Base-by-base conservation (phyloP, 2,797 vertebrate genomes). In the Malurus leucopterus region DNA sequence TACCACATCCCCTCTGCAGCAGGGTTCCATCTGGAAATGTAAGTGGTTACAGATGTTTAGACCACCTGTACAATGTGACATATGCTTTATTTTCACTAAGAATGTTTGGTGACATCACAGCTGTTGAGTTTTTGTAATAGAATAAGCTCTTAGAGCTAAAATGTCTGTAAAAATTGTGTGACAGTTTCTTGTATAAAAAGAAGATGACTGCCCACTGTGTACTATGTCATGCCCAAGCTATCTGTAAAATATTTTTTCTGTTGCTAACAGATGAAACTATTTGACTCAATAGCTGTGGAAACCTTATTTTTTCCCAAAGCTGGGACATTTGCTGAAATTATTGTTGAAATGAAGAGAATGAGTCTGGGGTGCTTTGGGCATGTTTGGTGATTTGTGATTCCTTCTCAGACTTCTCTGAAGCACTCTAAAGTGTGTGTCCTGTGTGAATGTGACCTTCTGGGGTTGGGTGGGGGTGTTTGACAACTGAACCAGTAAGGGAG, bases 21-120 rank as follows among this genome's bases (percentile, higher is more conserved):
- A 75, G 27, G 4, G 43, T 67, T 82, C 57, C 15, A 7, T 59
- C 82, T 89, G 70, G 81, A 75, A 26, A 4, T 55, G 1, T 76
- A 64, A 91, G 38, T 92, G 59, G 19, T 83, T 86, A 58, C 86
- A 90, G 92, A 69, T 91, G 91, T 92, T 63, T 13, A 27, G 79
- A 63, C 57, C 38, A 88, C 61, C 61, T 75, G 1, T 41, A 63
- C 22, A 55, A 14, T 18, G 34, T 77, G 58, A 53, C 49, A 26
- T 30, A 50, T 67, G 40, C 61, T 85, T 86, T 63, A 36, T 87
- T 93, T 94, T 86, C 54, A 88, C 76, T 84, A 77, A 50, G 22
- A 44, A 5, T 57, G 34, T 67, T 88, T 68, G 86, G 38, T 75
- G 76, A 58, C 8, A 13, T 91, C 75, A 79, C 40, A 32, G 3